Evolutionary conservation across 2,797 vertebrate species (phyloP), one percentile per base, ranked within the genome.

Genomic region (Crenichthys baileyi): DNA sequence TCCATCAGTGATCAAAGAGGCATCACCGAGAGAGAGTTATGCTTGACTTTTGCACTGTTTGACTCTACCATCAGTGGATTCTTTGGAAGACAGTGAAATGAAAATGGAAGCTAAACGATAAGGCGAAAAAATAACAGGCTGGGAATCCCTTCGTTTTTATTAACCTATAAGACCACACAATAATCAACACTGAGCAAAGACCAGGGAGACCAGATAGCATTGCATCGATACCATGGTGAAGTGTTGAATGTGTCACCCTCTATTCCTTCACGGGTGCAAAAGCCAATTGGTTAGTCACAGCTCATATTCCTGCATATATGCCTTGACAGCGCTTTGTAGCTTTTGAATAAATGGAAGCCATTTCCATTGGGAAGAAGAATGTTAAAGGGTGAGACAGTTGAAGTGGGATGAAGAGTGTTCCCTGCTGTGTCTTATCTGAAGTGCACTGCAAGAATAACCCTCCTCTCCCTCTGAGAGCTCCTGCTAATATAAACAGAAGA

Each of bases 401-500:
- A 68, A 88, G 82, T 85, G 79, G 82, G 87, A 91, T 89, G 91
- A 90, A 87, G 89, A 82, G 88, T 76, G 84, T 77, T 89, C 83
- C 88, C 89, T 78, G 91, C 85, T 93, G 92, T 55, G 90, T 83
- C 88, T 91, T 92, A 90, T 93, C 89, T 93, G 78, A 90, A 89
- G 86, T 83, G 88, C 89, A 83, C 90, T 67, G 81, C 75, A 85
- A 88, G 85, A 88, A 85, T 87, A 48, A 7, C 70, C 83, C 76
- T 84, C 82, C 77, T 81, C 77, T 89, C 76, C 70, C 74, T 84
- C 75, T 85, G 85, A 88, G 85, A 89, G 73, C 46, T 67, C 51
- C 83, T 79, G 76, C 83, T 88, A 82, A 84, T 72, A 60, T 67
- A 83, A 63, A 56, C 46, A 80, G 81, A 82, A 71, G 44, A 78